phyloP scores from a whole-genome alignment of 1,140 invertebrate genomes.

The Akabosia matsudoensis region DNA sequence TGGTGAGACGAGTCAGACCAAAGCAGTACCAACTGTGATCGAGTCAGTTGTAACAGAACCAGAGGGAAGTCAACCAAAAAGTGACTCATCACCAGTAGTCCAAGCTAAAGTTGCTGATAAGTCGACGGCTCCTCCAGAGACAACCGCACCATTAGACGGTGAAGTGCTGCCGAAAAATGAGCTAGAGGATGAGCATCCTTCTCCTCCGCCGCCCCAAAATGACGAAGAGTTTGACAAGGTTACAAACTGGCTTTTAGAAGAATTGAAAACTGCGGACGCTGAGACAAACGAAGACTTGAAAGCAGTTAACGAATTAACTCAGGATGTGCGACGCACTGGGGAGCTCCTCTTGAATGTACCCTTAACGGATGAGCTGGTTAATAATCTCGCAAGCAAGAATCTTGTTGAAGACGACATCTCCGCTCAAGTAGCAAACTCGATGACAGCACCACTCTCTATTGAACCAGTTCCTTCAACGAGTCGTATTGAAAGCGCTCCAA shows the following conservation, averaged over 20 bases:
- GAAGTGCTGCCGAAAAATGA: no score
- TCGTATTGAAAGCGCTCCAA: neutral
- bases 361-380: neutral
- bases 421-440: neutral
- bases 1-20: no score
- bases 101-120: no score
- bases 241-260: neutral
- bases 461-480: neutral
- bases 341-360: neutral
- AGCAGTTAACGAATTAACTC: neutral
- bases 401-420: neutral
- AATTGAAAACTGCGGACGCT: neutral
- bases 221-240: neutral
- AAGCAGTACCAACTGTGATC: no score
- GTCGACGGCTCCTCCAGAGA: no score
- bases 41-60: no score
- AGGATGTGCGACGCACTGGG: neutral
- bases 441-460: neutral
- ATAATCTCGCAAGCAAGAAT: neutral
- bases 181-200: neutral
- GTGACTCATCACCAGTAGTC: no score
- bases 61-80: no score
- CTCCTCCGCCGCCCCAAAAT: neutral
- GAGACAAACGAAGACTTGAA: neutral
- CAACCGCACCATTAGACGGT: no score